phyloP scores from a whole-genome alignment of 53 echinoderm and acorn worm genomes.

The Hippasteria phrygiana region DNA sequence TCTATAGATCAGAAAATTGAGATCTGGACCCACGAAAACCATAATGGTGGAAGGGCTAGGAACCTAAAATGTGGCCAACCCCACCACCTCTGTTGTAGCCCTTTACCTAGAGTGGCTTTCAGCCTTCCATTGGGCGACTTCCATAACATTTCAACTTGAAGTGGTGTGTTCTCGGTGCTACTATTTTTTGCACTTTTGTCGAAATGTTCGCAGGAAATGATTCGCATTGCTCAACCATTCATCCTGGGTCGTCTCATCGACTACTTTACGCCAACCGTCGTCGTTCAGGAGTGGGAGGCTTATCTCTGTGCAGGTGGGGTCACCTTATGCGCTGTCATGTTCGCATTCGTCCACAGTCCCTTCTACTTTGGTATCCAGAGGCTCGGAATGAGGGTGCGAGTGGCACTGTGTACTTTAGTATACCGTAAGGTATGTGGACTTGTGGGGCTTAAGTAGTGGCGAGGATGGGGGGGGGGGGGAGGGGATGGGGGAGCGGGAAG shows the following conservation, averaged over 20 bases:
- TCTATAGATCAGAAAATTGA: no score
- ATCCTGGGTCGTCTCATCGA: conserved; percentile 77
- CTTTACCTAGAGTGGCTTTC: background rate
- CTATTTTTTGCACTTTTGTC: background rate
- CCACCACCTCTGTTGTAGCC: no score
- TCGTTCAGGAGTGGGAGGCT: conserved; percentile 56
- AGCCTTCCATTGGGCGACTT: background rate
- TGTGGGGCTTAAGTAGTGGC: background rate
- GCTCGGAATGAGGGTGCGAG: conserved; percentile 81
- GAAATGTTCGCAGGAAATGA: conserved; percentile 65
- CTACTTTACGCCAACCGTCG: conserved; percentile 74
- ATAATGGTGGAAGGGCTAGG: no score
- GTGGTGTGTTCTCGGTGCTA: background rate
- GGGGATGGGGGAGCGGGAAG: no score
- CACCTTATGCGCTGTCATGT: conserved; percentile 62
- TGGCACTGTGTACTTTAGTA: conserved; percentile 80
- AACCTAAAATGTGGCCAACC: no score
- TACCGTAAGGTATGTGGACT: conserved; percentile 82
- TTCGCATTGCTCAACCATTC: conserved; percentile 84
- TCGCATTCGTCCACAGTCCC: conserved; percentile 82
- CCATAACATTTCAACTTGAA: background rate
- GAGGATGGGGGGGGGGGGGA: no score
- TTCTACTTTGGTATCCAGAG: conserved; percentile 81
- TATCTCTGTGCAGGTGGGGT: conserved; percentile 79
- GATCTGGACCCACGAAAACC: no score